These are phyloP conservation scores for Urophycis tenuis DNA, from an alignment of 2,797 vertebrate genomes.

Conservation along the genomic window DNA sequence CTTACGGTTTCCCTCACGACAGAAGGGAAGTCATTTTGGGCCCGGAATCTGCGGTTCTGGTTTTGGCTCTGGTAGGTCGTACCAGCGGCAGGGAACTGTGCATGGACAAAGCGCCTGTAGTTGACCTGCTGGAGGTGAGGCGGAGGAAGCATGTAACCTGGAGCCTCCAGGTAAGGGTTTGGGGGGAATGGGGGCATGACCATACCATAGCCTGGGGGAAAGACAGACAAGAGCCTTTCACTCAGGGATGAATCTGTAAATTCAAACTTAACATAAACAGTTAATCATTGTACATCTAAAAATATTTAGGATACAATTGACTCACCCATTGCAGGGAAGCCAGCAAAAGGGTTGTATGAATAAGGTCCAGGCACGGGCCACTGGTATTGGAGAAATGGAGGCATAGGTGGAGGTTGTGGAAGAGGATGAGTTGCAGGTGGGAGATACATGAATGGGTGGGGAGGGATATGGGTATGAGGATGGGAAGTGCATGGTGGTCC, in stretches of 20 bases:
- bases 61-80: slow-evolving; percentile 29
- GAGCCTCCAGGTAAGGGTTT: slow-evolving; percentile 50
- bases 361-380: slow-evolving; percentile 56
- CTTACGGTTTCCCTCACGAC: slow-evolving; percentile 34
- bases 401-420: slow-evolving; percentile 21
- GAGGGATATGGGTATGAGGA: slow-evolving; percentile 12
- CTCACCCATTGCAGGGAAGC: slow-evolving; percentile 57
- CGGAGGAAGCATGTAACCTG: slow-evolving; percentile 53
- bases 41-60: slow-evolving; percentile 35
- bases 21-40: slow-evolving; percentile 4
- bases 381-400: slow-evolving; percentile 53
- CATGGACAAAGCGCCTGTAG: slow-evolving; percentile 48
- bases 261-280: background rate
- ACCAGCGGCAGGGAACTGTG: slow-evolving; percentile 23
- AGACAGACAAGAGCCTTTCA: background rate
- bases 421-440: background rate
- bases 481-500: slow-evolving; percentile 3
- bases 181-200: slow-evolving; percentile 53
- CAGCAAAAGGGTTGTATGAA: slow-evolving; percentile 46
- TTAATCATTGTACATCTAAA: background rate
- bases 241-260: background rate
- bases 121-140: slow-evolving; percentile 52
- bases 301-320: background rate
- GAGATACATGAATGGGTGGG: background rate
- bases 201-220: slow-evolving; percentile 55